These are phyloP conservation scores for Esox niger DNA, from an alignment of 2,113 vertebrate genomes.

Conservation along the genomic window DNA sequence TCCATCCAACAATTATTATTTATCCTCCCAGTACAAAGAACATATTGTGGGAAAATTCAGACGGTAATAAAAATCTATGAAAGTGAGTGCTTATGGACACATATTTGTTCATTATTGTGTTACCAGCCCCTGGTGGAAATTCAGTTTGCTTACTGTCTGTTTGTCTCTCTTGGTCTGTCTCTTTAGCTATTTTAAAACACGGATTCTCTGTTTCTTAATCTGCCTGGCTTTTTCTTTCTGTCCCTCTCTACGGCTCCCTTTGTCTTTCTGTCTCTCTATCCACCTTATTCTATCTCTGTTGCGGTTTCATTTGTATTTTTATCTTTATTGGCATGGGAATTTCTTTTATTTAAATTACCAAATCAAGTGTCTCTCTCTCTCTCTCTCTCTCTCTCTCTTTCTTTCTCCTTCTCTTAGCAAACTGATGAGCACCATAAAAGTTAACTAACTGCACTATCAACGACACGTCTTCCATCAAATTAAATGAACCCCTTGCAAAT, in stretches of 20 bases:
- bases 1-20: not conserved
- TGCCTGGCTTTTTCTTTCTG: too few relatives aligned
- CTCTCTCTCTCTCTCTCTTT: too few relatives aligned
- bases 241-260: too few relatives aligned
- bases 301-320: too few relatives aligned
- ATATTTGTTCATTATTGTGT: slow-evolving; percentile 3
- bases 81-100: not conserved
- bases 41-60: not conserved
- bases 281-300: too few relatives aligned
- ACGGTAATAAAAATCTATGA: not conserved
- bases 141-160: not conserved
- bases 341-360: too few relatives aligned
- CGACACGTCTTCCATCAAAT: slow-evolving; percentile 39
- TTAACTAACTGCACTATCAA: slow-evolving; percentile 38
- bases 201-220: too few relatives aligned
- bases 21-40: not conserved
- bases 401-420: not conserved
- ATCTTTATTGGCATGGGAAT: too few relatives aligned
- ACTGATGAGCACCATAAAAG: slow-evolving; percentile 14
- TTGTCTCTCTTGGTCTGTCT: not conserved
- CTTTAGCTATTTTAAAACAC: too few relatives aligned
- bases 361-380: too few relatives aligned
- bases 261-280: too few relatives aligned
- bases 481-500: slow-evolving; percentile 21
- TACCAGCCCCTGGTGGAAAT: not conserved